phyloP scores from a whole-genome alignment of 1,140 invertebrate species.

The Drosophila parvula region DNA sequence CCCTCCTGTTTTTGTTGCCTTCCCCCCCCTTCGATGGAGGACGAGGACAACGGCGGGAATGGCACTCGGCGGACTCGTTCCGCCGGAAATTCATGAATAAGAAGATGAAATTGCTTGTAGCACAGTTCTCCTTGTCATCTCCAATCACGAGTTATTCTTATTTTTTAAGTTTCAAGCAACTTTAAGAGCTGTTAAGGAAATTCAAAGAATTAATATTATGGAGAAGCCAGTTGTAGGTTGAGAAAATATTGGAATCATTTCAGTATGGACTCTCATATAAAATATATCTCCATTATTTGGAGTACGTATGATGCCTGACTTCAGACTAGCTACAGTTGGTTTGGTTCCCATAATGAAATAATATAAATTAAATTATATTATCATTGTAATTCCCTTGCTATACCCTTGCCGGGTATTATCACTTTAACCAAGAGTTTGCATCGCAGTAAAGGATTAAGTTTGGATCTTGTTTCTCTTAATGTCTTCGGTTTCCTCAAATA shows the following conservation, averaged over 20 bases:
- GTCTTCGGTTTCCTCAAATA: too few relatives aligned
- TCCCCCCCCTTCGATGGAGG: conserved; percentile 16
- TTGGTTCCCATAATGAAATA: too few relatives aligned
- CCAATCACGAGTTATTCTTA: conserved; percentile 13
- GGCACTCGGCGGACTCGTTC: conserved; percentile 72
- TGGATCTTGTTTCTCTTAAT: too few relatives aligned
- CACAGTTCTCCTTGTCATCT: conserved; percentile 13
- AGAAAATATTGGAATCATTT: conserved; percentile 37
- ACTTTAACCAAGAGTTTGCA: too few relatives aligned
- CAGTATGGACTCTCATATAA: too few relatives aligned
- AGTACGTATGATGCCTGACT: too few relatives aligned
- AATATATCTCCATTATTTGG: too few relatives aligned
- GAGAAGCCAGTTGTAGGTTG: background rate
- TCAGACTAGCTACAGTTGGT: too few relatives aligned
- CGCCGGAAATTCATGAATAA: conserved; percentile 70
- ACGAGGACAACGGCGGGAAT: conserved; percentile 46
- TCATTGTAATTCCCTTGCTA: too few relatives aligned
- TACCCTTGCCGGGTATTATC: too few relatives aligned
- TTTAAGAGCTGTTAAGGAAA: background rate
- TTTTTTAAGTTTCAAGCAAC: background rate
- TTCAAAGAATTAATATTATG: conserved; percentile 33
- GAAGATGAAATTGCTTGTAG: conserved; percentile 65
- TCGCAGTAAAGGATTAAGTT: too few relatives aligned
- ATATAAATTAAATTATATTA: too few relatives aligned
- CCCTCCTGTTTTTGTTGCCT: conserved; percentile 12